Base-by-base conservation (phyloP, 1,140 invertebrate genomes). In the Marisa cornuarietis region DNA sequence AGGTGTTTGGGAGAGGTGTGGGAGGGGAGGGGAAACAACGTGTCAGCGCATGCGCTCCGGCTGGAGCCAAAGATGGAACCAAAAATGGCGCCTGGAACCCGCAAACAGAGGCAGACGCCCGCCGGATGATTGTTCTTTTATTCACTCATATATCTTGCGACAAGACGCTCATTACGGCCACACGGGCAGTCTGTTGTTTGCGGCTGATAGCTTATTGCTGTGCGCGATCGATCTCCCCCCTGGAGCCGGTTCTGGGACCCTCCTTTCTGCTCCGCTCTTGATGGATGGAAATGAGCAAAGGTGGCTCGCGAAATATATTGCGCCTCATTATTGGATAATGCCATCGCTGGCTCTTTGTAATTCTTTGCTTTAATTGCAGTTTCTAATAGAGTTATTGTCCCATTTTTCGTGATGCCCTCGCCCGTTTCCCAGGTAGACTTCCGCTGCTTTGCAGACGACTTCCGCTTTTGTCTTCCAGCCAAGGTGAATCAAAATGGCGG, bases 381-480 rank as follows among this genome's bases (percentile, higher is more conserved):
- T 77, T 77, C 76, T 77, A 77, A 77, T 77, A 77, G 76, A 77
- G 76, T 77, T 77, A 77, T 77, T 77, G 76, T 77, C 76, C 76
- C 65, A 68, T 62, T 63, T 24, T 24, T 63, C 24, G 65, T 63
- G 76, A 77, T 77, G 76, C 63, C 76, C 76, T 77, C 76, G 76
- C 76, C n/a, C 31, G 76, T 77, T 69, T 22, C 76, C 65, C 76
- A 77, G 76, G 76, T 77, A 51, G 65, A 77, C 61, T 77, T 77
- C 76, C 76, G 76, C 42, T 77, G 63, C 76, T 77, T 77, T 77
- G 76, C 76, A 51, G 76, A 68, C 76, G 76, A 77, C 76, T 77
- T 77, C 76, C 76, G 76, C 42, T 77, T 51, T 65, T 77, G 76
- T 77, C 76, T 77, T 77, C 61, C 31, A 63, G 76, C 76, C 61